A percentile compares a stretch with the other conserved stretches of the same genome.
These are phyloP conservation scores for Pogonocherus hispidulus DNA, from an alignment of 2,888 invertebrate genomes.

Conservation along the genomic window DNA sequence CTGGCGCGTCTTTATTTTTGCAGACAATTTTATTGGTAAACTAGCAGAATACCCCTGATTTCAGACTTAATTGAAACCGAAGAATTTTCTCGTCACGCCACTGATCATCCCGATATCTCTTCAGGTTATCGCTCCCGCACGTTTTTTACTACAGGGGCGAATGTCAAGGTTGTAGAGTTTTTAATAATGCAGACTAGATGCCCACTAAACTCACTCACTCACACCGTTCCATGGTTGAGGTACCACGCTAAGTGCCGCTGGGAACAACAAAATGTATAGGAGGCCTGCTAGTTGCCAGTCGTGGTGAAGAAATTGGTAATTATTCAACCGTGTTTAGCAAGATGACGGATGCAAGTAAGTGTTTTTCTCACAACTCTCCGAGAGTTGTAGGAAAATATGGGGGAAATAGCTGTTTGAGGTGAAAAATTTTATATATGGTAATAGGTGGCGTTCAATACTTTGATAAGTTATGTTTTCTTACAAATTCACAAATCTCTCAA, in stretches of 20 bases:
- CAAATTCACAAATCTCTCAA: too few species aligned
- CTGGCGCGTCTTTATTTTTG: too few species aligned
- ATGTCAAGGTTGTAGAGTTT: conserved; percentile 56
- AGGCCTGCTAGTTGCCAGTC: not conserved
- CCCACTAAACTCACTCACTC: conserved; percentile 24
- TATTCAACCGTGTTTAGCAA: conserved; percentile 1
- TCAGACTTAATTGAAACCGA: not conserved
- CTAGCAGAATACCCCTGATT: too few species aligned
- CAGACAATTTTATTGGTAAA: too few species aligned
- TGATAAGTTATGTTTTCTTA: too few species aligned
- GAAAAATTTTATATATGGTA: too few species aligned
- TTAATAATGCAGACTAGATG: conserved; percentile 43
- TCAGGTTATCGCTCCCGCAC: conserved; percentile 52
- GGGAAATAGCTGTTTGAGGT: not conserved
- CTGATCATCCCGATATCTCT: conserved; percentile 38
- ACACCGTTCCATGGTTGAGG: conserved; percentile 35
- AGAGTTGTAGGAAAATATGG: not conserved
- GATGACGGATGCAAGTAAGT: not conserved
- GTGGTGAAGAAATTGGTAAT: conserved; percentile 13
- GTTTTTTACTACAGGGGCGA: conserved; percentile 48
- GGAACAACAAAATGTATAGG: conserved; percentile 42
- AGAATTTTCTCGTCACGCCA: conserved; percentile 27
- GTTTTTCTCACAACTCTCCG: not conserved
- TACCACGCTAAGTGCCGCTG: conserved; percentile 42
- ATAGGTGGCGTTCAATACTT: too few species aligned